Evolutionary conservation across 2,888 invertebrate species (phyloP).

Genomic region (Limnephilus rhombicus): DNA sequence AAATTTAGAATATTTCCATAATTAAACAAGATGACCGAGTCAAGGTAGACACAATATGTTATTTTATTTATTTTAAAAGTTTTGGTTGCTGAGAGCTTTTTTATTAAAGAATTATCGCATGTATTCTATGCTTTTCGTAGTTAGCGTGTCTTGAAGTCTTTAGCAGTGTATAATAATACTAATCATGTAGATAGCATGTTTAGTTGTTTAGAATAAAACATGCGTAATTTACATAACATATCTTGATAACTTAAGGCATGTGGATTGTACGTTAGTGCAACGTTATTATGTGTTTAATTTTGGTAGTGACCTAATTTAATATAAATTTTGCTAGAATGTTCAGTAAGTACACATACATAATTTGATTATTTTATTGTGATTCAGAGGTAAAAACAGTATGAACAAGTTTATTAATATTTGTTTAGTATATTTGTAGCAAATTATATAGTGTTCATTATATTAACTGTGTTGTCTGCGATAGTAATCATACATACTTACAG

Average conservation of each 20-base stretch:
- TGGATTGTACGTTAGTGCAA: neutral
- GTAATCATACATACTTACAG: neutral
- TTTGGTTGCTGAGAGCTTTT: slow-evolving; percentile 1
- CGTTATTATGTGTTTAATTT: neutral
- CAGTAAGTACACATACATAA: neutral
- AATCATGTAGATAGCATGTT: neutral
- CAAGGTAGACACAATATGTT: slow-evolving; percentile 31
- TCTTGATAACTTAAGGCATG: neutral
- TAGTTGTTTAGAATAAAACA: neutral
- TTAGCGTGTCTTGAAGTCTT: neutral
- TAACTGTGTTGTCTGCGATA: neutral
- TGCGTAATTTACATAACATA: neutral
- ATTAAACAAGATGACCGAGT: slow-evolving; percentile 41
- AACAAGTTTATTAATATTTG: neutral
- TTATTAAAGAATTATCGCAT: neutral
- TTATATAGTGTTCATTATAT: neutral
- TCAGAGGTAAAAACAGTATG: neutral
- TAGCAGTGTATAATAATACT: neutral
- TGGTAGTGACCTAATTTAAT: neutral
- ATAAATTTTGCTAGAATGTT: neutral
- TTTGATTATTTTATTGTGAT: neutral
- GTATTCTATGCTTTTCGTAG: neutral
- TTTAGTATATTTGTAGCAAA: neutral
- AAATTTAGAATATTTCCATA: slow-evolving; percentile 43
- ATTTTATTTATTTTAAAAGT: slow-evolving; percentile 11